Conservation (phyloP, 2,888 invertebrate species). For the Pollenia labialis region DNA sequence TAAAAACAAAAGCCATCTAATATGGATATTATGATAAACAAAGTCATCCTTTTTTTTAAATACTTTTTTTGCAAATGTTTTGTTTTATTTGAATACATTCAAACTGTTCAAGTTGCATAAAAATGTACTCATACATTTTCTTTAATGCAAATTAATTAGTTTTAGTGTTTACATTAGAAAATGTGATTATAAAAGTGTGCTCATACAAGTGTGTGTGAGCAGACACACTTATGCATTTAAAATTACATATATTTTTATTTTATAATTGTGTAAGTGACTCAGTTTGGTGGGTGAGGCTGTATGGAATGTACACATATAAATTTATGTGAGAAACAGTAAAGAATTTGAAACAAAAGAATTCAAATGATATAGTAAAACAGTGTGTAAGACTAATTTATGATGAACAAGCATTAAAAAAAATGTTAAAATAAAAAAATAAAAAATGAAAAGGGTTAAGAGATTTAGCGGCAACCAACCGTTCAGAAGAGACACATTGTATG, state of each 20-base stretch:
- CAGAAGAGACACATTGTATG: constrained; percentile 19
- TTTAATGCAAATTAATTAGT: constrained; percentile 69
- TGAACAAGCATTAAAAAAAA: constrained; percentile 7
- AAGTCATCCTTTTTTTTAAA: constrained; percentile 31
- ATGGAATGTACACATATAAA: neutral
- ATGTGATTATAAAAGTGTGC: constrained; percentile 28
- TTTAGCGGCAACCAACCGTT: constrained; percentile 5
- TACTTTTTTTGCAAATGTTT: neutral
- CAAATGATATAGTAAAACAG: constrained; percentile 40
- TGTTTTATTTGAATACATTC: neutral
- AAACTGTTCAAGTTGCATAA: constrained; percentile 43
- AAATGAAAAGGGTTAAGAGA: constrained; percentile 1
- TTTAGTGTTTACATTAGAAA: constrained; percentile 58
- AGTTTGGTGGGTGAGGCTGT: constrained; percentile 14
- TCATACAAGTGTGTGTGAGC: neutral
- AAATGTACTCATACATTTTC: constrained; percentile 27
- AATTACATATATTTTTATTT: neutral
- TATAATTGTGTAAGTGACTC: neutral
- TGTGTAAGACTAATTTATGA: constrained; percentile 41
- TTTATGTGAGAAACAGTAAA: neutral
- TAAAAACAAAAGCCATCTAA: constrained; percentile 41
- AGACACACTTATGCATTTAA: neutral
- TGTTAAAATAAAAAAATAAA: neutral
- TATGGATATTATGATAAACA: constrained; percentile 61
- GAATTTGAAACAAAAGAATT: constrained; percentile 45